These are phyloP conservation scores for Pomatorhinus ruficollis DNA, from an alignment of 2,113 vertebrate species.

Conservation along the genomic window DNA sequence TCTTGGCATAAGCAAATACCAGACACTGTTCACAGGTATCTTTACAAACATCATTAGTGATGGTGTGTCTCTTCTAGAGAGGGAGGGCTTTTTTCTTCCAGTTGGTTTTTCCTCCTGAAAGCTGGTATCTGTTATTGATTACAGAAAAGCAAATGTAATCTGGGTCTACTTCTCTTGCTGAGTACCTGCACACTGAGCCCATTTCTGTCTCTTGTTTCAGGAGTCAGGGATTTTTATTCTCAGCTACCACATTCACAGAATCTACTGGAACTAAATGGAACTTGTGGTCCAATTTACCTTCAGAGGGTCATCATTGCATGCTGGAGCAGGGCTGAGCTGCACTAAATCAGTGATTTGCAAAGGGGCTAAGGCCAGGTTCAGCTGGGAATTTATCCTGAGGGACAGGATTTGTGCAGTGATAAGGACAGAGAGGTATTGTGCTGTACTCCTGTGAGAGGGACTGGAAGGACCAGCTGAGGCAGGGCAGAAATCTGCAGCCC, in stretches of 20 bases:
- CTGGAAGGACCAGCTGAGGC: background rate
- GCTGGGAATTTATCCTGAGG: background rate
- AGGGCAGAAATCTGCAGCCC: background rate
- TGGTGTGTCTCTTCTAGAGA: background rate
- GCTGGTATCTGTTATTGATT: background rate
- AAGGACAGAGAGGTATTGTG: background rate
- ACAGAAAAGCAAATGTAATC: background rate
- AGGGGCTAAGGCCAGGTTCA: background rate
- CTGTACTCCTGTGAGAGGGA: background rate
- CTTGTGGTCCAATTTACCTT: background rate
- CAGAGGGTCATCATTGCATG: fast-evolving
- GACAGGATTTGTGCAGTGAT: background rate
- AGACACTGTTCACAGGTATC: background rate
- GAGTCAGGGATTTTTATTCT: background rate
- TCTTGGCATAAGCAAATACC: background rate
- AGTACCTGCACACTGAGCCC: background rate
- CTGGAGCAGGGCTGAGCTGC: background rate
- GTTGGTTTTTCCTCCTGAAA: background rate
- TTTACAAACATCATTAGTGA: background rate
- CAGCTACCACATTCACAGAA: background rate
- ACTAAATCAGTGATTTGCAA: background rate
- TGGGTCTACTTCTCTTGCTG: background rate
- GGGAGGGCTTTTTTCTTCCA: no score
- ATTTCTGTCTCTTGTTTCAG: background rate
- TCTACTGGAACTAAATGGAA: background rate